Evolutionary conservation across 2,113 vertebrate species (phyloP), one percentile per base, ranked within the genome.

Genomic region (Engraulis encrasicolus): DNA sequence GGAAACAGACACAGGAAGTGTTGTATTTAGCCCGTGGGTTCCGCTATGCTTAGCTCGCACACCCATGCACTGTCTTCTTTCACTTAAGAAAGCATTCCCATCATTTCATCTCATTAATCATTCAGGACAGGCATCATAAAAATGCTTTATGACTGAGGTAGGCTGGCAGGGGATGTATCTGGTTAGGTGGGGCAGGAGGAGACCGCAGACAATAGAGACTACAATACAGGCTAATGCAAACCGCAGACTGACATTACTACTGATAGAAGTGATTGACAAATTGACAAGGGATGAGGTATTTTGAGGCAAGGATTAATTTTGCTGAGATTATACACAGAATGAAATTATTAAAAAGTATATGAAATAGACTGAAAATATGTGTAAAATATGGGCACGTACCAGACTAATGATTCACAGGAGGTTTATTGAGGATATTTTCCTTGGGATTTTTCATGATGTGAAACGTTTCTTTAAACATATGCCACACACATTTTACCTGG

Each of bases 81-180:
- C 27, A 66, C 40, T 45, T 45, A 45, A 45, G 23, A 66, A 66
- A 66, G 58, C 58, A 66, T 31, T 66, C 1, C 58, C 58, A 66
- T 66, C 23, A 66, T 66, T 31, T 81, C 80, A 50, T 49, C 49
- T 81, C 34, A 81, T 45, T 54, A 52, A 19, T 14, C 50, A 18
- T 49, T 27, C 14, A 49, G 15, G 2, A 12, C 14, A 18, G 27
- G 31, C 31, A n/a, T 78, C 18, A 66, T 38, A 31, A 38, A 5
- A 54, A 34, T 54, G 36, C 31, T 81, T 54, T 20, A 54, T 81
- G 50, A 36, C 49, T 40, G 11, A 34, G n/a, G 18, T 19, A 34
- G 7, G 31, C 45, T 50, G 27, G 82, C 79, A 0, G 58, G 18
- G 20, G 14, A 5, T 50, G 23, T 27, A 14, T 31, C 12, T 5